Evolutionary conservation across 2,797 vertebrate species (phyloP).

Genomic region (Euthynnus affinis): DNA sequence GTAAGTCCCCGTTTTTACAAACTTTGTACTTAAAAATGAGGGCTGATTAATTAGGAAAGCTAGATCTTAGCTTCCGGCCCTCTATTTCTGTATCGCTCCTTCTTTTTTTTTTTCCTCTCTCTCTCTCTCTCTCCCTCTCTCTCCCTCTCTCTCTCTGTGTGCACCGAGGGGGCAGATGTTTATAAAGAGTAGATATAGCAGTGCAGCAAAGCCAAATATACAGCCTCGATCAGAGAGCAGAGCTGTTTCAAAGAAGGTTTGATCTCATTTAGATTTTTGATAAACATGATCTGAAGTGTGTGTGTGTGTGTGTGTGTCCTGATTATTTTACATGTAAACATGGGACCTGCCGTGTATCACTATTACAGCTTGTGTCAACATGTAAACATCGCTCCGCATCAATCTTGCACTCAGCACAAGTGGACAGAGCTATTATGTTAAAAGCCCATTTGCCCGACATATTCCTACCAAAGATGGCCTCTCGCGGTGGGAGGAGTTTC

Average conservation of each 20-base stretch:
- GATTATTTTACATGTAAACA: conserved; percentile 70
- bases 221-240: conserved; percentile 54
- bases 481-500: conserved; percentile 63
- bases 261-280: conserved; percentile 72
- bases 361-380: conserved; percentile 72
- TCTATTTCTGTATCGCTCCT: conserved; percentile 13
- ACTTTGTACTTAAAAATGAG: conserved; percentile 43
- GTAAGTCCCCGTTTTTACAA: conserved; percentile 27
- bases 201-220: conserved; percentile 54
- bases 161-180: conserved; percentile 55
- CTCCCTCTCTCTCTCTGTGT: background rate
- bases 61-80: conserved; percentile 31
- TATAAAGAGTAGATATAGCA: conserved; percentile 43
- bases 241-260: conserved; percentile 68
- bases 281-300: conserved; percentile 63
- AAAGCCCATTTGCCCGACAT: conserved; percentile 80
- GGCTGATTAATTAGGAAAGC: conserved; percentile 56
- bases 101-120: background rate
- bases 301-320: conserved; percentile 24
- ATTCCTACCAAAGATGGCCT: conserved; percentile 70
- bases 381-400: conserved; percentile 69
- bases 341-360: conserved; percentile 65
- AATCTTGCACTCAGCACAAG: conserved; percentile 74
- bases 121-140: too few relatives aligned
- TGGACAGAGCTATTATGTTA: conserved; percentile 79